These are phyloP conservation scores for Cetonia aurata DNA, from an alignment of 2,888 invertebrate genomes.

Conservation along the genomic window DNA sequence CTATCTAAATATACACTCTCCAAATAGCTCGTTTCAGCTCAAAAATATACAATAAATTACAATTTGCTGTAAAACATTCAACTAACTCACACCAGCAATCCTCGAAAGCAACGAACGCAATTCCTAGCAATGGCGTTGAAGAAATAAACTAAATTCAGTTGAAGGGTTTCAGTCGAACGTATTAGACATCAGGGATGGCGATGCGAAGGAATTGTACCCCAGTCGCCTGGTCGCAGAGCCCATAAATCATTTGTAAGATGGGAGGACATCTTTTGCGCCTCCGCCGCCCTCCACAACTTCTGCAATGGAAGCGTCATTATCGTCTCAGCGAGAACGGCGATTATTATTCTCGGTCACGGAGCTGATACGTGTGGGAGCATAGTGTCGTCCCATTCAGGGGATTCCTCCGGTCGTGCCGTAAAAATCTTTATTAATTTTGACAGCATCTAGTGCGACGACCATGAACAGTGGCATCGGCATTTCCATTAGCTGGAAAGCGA, in stretches of 20 bases:
- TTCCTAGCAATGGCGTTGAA: no score
- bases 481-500: constrained; percentile 7
- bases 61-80: no score
- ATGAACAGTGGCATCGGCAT: constrained; percentile 7
- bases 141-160: constrained; percentile 13
- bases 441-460: constrained; percentile 5
- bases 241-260: constrained; percentile 34
- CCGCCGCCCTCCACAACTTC: background rate
- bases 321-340: constrained; percentile 18
- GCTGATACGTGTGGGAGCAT: constrained; percentile 27
- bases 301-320: constrained; percentile 34
- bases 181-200: constrained; percentile 9
- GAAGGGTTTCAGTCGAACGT: constrained; percentile 19
- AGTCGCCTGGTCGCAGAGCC: constrained; percentile 5
- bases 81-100: no score
- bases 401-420: constrained; percentile 23
- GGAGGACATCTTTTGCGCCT: constrained; percentile 22
- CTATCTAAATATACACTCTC: no score
- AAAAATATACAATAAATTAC: no score
- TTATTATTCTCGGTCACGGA: constrained; percentile 38
- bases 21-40: no score
- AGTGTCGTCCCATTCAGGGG: constrained; percentile 18
- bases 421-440: constrained; percentile 40
- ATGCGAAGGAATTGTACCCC: constrained; percentile 20
- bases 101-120: no score